phyloP scores from a whole-genome alignment of 2,113 vertebrate species.

The Onychorhynchus coronatus region DNA sequence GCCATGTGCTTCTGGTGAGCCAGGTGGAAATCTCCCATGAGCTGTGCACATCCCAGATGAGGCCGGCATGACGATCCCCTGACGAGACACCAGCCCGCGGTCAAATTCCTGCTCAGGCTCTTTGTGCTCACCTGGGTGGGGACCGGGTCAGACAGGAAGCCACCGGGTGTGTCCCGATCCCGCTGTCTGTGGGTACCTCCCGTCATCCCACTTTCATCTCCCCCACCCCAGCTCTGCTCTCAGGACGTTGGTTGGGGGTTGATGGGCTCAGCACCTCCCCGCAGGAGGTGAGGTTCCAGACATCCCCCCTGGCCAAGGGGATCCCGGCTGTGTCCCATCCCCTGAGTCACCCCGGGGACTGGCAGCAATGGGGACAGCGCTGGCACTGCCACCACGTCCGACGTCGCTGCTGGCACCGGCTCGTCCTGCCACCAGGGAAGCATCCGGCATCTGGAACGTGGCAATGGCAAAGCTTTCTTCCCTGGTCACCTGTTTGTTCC shows the following conservation, averaged over 20 bases:
- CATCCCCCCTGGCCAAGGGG: background rate
- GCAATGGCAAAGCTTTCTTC: background rate
- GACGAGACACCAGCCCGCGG: conserved; percentile 35
- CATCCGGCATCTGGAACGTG: background rate
- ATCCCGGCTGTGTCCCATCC: background rate
- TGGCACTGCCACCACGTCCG: background rate
- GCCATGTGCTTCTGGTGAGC: background rate
- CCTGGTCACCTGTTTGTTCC: background rate
- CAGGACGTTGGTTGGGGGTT: background rate
- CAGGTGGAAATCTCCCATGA: background rate
- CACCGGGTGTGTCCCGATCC: background rate
- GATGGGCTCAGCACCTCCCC: background rate
- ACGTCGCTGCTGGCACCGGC: background rate
- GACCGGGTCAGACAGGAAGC: background rate
- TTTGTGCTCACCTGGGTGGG: background rate
- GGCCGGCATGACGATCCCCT: background rate
- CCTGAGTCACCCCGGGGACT: background rate
- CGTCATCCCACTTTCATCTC: background rate
- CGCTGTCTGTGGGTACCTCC: background rate
- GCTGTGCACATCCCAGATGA: background rate
- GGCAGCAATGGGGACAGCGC: background rate
- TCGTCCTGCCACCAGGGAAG: background rate
- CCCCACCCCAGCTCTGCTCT: background rate
- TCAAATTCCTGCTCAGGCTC: background rate
- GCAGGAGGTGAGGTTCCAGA: background rate